Percentiles rank a stretch among this genome's conserved stretches.
Evolutionary conservation across 2,888 invertebrate species (phyloP).

Genomic region (Drosophila picticornis): DNA sequence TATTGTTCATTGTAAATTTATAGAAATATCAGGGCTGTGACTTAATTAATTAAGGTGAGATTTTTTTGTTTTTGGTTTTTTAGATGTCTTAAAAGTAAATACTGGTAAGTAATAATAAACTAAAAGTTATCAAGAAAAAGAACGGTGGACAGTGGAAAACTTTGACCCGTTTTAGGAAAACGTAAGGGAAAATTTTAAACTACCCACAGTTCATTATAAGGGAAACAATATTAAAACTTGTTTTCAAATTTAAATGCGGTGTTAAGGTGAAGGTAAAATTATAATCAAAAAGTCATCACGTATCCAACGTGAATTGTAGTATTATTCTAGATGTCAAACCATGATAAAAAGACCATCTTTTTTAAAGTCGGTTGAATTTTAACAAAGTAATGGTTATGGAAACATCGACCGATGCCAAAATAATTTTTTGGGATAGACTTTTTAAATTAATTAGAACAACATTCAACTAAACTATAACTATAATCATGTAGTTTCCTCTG

Average conservation of each 20-base stretch:
- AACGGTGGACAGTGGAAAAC: not conserved
- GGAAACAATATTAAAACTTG: too few species aligned
- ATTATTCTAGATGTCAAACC: not conserved
- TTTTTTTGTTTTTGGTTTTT: not conserved
- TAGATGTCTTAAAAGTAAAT: not conserved
- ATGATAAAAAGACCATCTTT: not conserved
- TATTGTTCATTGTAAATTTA: not conserved
- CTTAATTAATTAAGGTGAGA: not conserved
- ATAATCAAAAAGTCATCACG: too few species aligned
- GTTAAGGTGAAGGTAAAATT: too few species aligned
- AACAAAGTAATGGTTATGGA: not conserved
- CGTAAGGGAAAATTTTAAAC: too few species aligned
- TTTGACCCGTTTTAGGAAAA: not conserved
- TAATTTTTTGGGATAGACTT: not conserved
- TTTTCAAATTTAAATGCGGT: too few species aligned
- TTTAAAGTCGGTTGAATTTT: not conserved
- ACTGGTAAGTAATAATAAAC: not conserved
- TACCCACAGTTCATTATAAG: too few species aligned
- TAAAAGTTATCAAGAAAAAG: not conserved
- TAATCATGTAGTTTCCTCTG: not conserved
- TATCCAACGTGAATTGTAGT: not conserved
- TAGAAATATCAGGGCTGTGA: not conserved
- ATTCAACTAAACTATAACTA: slow-evolving; percentile 1
- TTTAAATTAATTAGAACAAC: not conserved
- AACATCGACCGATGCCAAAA: not conserved